These are phyloP conservation scores for Anguilla japonica DNA, from an alignment of 2,113 vertebrate species.

Conservation along the genomic window DNA sequence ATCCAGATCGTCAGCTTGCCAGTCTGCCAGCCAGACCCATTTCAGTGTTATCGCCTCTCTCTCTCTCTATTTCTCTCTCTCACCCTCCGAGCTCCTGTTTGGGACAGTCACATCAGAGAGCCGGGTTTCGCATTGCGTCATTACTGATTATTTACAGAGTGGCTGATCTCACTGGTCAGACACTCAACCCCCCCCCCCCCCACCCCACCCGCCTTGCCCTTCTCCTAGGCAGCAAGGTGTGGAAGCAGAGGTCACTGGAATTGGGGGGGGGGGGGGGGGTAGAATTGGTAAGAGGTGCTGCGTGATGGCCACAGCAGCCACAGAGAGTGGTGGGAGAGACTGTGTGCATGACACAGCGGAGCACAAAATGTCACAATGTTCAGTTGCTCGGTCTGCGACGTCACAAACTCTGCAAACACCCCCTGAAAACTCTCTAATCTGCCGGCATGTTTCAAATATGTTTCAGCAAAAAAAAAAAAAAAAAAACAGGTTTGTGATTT, in stretches of 20 bases:
- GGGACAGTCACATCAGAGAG: neutral
- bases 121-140: conserved; percentile 27
- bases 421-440: too few relatives aligned
- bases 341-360: neutral
- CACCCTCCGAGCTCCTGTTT: conserved; percentile 6
- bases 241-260: conserved; percentile 34
- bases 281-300: neutral
- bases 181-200: neutral
- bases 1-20: neutral
- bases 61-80: conserved; percentile 15
- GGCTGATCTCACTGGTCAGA: neutral
- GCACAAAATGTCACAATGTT: neutral
- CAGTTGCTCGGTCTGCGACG: neutral
- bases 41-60: conserved; percentile 7
- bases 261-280: conserved; percentile 31
- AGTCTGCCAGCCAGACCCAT: neutral
- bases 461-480: too few relatives aligned
- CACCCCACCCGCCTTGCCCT: neutral
- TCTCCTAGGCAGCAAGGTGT: conserved; percentile 22
- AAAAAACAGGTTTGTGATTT: too few relatives aligned
- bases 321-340: neutral
- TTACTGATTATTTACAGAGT: neutral
- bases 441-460: too few relatives aligned
- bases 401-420: too few relatives aligned
- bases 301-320: conserved; percentile 32